Base-by-base conservation (phyloP, 2,888 invertebrate genomes). In the Machimus rusticus region DNA sequence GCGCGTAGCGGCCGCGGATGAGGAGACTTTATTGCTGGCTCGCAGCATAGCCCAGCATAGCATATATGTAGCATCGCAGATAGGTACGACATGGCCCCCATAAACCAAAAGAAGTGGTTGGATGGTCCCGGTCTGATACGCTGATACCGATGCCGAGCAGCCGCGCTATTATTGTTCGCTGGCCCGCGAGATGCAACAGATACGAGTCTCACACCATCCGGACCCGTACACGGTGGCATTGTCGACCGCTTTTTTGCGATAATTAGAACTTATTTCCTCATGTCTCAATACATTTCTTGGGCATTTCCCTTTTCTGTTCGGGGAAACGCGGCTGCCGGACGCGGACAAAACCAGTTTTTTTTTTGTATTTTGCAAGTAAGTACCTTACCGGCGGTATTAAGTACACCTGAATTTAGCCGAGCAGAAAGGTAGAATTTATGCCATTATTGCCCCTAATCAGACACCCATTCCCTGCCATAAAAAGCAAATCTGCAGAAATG, bases 371-470 rank as follows among this genome's bases (percentile, higher is more conserved):
- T 9, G 8, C 9, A 5, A 34, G 34, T 34, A 34, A 34, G 9
- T 51, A 81, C 51, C 81, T 12, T 81, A 19, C 28, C 28, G 43
- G 23, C 43, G 39, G 39, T 55, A 51, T 31, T 28, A 55, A 55
- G 6, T 55, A 12, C 51, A 28, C 23, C 23, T 81, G 81, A 81
- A 51, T 81, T 81, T 55, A 81, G 51, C 81, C 55, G 14, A 16
- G 66, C 39, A 43, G 84, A 74, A 84, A 57, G 19, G 57, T 16
- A 66, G 23, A 74, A 84, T 84, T 84, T 84, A 84, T 84, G 84
- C 66, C 34, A 84, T 84, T 84, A 84, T 84, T 84, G 51, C 74
- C 81, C 81, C 81, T 81, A 81, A 81, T 81, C 81, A 81, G 81
- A 51, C 81, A 78, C 39, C 37, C 66, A 76, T 76, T 76, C 31